phyloP scores from a whole-genome alignment of 2,797 vertebrate species.

The Sebastes goodei region DNA sequence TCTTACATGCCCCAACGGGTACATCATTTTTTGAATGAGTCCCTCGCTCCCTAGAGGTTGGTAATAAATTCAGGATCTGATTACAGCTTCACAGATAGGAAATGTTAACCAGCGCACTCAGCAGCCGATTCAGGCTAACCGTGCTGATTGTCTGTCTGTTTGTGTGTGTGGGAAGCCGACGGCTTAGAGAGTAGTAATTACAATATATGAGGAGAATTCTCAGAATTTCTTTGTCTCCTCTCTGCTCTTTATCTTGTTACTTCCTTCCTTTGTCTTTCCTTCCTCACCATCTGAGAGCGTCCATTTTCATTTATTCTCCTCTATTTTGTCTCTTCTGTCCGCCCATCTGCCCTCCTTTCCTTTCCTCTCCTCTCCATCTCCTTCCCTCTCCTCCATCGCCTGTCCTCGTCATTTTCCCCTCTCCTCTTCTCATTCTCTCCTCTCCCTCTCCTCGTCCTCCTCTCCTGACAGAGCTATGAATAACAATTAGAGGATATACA shows the following conservation, averaged over 20 bases:
- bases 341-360: conserved; percentile 22
- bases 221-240: neutral
- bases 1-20: neutral
- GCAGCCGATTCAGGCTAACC: neutral
- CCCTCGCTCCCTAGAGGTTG: neutral
- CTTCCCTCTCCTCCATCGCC: conserved; percentile 12
- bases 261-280: neutral
- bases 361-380: neutral
- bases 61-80: neutral
- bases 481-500: conserved; percentile 82
- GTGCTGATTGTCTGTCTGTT: neutral
- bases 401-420: conserved; percentile 33
- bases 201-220: neutral
- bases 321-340: conserved; percentile 32
- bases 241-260: neutral
- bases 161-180: neutral
- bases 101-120: neutral
- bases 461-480: conserved; percentile 76
- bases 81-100: neutral
- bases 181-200: neutral
- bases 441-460: conserved; percentile 36
- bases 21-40: neutral
- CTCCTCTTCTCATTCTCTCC: conserved; percentile 35
- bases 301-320: conserved; percentile 24
- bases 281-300: neutral